Evolutionary conservation across 2,888 invertebrate genomes (phyloP), one percentile per base, ranked within the genome.

Genomic region (Caenorhabditis imperialis): DNA sequence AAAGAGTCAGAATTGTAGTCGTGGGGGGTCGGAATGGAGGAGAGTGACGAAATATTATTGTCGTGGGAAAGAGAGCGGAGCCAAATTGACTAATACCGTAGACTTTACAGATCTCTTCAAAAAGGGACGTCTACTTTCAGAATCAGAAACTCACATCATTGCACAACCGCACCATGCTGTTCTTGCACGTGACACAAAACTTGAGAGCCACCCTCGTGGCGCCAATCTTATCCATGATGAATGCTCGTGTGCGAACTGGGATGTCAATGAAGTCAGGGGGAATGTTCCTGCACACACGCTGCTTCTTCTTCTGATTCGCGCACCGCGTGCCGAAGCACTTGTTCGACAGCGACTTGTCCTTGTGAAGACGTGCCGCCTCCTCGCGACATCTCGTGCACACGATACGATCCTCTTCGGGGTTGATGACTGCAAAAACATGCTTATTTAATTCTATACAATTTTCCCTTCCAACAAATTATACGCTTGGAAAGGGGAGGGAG

Each of bases 181-280:
- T 75, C 14, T 47, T 20, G 48, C 75, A 75, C 12, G 58, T 23
- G 0, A 63, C 53, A 23, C 75, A 75, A 38, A 75, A 70, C 20
- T 70, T 69, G 33, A 63, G 38, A 8, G 69, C 51, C 1, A 55
- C 44, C n/a, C 75, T 40, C 14, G 62, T 58, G 8, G 57, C 50
- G 16, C 54, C 63, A 2, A 69, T 33, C 20, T 67, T 55, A 22
- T 75, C 75, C 48, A 75, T 54, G 0, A 75, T 16, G 33, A 63
- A 75, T 0, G 75, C 62, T 7, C 75, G 44, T n/a, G 53, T 50
- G 7, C 54, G 44, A 0, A 70, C 25, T 7, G 55, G 27, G 22
- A 75, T 18, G 1, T 69, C 58, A 20, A 20, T 27, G 16, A 75
- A 48, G 14, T 57, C 60, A 2, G 30, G 27, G n/a, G 75, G 75